phyloP scores from a whole-genome alignment of 64 coral and sea anemone species.

The Dendrophyllia cribrosa region DNA sequence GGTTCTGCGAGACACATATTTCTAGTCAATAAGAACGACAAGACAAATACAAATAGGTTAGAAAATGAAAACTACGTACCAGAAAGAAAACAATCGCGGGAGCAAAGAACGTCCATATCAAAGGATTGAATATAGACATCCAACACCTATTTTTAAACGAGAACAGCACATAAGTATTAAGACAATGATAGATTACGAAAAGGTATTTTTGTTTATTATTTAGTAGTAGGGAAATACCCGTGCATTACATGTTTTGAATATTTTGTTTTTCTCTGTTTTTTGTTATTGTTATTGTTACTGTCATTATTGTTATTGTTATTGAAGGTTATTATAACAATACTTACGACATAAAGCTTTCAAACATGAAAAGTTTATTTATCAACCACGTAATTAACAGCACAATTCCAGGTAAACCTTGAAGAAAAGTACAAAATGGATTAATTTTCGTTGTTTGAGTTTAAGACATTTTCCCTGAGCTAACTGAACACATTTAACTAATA shows the following conservation, averaged over 20 bases:
- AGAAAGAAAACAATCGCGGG: slow-evolving; percentile 62
- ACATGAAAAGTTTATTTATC: slow-evolving; percentile 33
- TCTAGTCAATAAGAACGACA: too few species aligned
- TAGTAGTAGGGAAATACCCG: too few species aligned
- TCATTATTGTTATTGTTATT: too few species aligned
- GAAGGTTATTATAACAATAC: neutral
- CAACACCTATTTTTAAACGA: slow-evolving; percentile 65
- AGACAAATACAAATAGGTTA: too few species aligned
- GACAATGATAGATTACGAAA: neutral
- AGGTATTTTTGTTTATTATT: too few species aligned
- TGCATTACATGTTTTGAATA: too few species aligned
- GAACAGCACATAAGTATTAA: neutral
- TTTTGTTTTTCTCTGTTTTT: too few species aligned
- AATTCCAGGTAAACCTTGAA: slow-evolving; percentile 69
- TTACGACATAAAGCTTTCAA: slow-evolving; percentile 85
- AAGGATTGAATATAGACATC: slow-evolving; percentile 67
- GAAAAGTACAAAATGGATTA: neutral
- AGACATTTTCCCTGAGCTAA: too few species aligned
- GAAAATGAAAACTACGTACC: slow-evolving; percentile 45
- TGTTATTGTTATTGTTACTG: too few species aligned
- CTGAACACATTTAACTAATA: too few species aligned
- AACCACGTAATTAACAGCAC: slow-evolving; percentile 67
- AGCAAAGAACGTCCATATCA: slow-evolving; percentile 80
- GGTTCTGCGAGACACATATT: too few species aligned
- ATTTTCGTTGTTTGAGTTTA: too few species aligned